Base-by-base conservation (phyloP, 2,797 vertebrate species). In the Salmo trutta region DNA sequence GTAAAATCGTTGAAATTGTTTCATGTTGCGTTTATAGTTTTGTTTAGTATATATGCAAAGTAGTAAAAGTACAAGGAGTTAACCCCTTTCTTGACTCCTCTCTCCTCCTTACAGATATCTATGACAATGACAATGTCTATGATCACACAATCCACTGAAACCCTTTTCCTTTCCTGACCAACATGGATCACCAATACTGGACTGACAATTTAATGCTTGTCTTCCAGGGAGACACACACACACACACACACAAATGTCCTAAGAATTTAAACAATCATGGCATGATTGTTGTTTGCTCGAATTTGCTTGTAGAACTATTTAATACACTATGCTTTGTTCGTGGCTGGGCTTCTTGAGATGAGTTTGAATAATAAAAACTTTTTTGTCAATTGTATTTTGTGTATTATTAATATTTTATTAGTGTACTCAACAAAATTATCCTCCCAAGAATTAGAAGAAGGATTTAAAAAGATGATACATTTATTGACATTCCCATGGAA, bases 61-160 rank as follows among this genome's bases (percentile, higher is more conserved):
- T 64, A 10, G 24, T 77, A 2, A 68, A 66, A 51, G 8, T 1
- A n/a, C 3, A 1, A 17, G 17, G 19, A 73, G 31, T 24, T 19
- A 71, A 47, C 36, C 70, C 3, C 73, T 14, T 70, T 62, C 19
- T 56, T 62, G 52, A 47, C 21, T 70, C 36, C 21, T 65, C 3
- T 74, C 24, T 77, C 75, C 68, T 71, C 76, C 3, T 88, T 87
- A 66, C 86, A 94, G 94, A 94, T 65, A 56, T 93, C 72, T 93
- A 95, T 68, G 93, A 95, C 82, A 94, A 94, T 4, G 93, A 95
- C 77, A 64, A 64, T 24, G 21, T 64, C 59, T 64, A 64, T 3
- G 59, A 64, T 64, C n/a, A 75, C 75, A 74, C 76, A 65, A 71
- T 41, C 59, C 68, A 47, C 62, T 70, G 70, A 73, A 76, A 21